Conservation (phyloP, 2,888 invertebrate genomes). For the Rhagonycha lutea region DNA sequence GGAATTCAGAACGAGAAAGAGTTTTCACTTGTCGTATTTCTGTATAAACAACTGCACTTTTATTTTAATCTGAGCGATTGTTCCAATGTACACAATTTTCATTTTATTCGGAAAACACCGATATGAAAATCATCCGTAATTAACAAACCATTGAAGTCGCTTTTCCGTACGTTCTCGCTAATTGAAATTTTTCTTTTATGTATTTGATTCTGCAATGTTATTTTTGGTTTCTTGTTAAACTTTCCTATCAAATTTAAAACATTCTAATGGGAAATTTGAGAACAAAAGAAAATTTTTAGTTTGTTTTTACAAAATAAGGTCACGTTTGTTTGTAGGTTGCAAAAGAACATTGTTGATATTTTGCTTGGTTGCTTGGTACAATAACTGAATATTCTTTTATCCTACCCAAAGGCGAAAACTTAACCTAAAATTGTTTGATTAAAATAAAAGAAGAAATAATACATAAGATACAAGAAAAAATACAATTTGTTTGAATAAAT, state of each 20-base stretch:
- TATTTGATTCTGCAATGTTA: neutral
- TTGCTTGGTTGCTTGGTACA: neutral
- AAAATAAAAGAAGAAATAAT: neutral
- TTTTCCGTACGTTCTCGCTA: neutral
- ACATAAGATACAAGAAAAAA: neutral
- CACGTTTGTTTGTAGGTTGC: too few species aligned
- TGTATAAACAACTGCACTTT: neutral
- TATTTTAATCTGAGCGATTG: neutral
- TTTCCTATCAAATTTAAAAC: too few species aligned
- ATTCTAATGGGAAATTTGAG: too few species aligned
- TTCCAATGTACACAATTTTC: neutral
- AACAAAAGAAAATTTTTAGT: neutral
- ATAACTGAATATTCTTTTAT: neutral
- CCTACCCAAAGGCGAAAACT: neutral
- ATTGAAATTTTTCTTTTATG: neutral
- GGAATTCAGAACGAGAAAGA: conserved; percentile 14
- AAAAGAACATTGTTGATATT: neutral
- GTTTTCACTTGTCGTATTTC: neutral
- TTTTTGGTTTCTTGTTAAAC: too few species aligned
- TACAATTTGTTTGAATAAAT: neutral
- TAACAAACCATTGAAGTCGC: neutral
- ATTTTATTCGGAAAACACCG: neutral
- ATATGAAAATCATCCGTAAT: neutral
- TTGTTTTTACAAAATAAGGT: neutral
- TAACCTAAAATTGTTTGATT: neutral